Base-by-base conservation (phyloP, 2,113 vertebrate species). In the Stigmatopora nigra region DNA sequence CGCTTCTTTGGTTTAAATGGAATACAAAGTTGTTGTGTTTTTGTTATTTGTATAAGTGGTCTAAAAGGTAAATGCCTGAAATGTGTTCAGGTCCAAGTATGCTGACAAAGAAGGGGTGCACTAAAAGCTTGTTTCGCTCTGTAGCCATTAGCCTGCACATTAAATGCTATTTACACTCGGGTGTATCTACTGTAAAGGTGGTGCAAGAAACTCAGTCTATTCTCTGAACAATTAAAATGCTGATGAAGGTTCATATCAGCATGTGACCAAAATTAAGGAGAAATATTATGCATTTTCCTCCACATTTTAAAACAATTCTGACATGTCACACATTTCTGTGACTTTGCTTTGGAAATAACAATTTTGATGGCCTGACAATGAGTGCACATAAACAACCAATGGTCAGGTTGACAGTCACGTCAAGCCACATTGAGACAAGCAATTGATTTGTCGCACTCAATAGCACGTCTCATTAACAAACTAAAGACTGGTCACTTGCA, bases 91-190 rank as follows among this genome's bases (percentile, higher is more conserved):
- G 36, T 60, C 5, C 38, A 44, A 41, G 57, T 17, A 20, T 19
- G 58, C 58, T 60, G 58, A 60, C 58, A 44, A 20, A 44, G 58
- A 57, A 57, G 31, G 44, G 12, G 58, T 60, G 36, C 38, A 44
- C n/a, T 20, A 56, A 56, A 56, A 56, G 53, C 53, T 56, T 6
- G 53, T 22, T 8, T 25, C 19, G 17, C n/a, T 44, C n/a, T 20
- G 19, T 38, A 19, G 38, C 58, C 58, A 60, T 60, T 60, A 60
- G 58, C 58, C 6, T 45, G n/a, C n/a, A 20, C 58, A 44, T 60
- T 44, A 60, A 60, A 60, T 60, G 58, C 58, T 59, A 36, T 35
- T 60, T 60, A 20, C 58, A 20, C n/a, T 14, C 20, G 38, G 20
- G 20, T 15, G 38, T 13, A 60, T 44, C 38, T 17, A 20, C 38